A percentile compares a stretch with the other conserved stretches of the same genome.
Evolutionary conservation across 2,113 vertebrate genomes (phyloP).

Genomic region (Melierax canorus): DNA sequence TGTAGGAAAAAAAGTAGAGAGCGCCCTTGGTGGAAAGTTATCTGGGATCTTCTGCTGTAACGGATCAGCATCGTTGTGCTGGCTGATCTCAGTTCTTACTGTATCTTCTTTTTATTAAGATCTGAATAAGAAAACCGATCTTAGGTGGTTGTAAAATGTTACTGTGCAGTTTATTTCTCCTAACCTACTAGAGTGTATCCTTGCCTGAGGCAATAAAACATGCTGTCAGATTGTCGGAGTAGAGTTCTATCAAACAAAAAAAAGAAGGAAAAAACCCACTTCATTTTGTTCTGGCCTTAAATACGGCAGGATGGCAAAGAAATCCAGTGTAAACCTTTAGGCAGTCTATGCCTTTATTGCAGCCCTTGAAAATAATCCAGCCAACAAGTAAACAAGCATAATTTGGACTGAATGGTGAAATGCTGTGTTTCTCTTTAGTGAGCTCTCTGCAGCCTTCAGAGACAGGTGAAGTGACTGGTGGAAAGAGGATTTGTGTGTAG

Average conservation of each 20-base stretch:
- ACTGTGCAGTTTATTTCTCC: background rate
- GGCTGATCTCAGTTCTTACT: background rate
- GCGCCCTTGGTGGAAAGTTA: background rate
- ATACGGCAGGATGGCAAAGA: background rate
- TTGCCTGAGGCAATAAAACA: background rate
- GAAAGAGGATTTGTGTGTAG: background rate
- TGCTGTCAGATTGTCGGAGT: background rate
- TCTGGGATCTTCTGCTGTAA: background rate
- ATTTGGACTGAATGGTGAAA: slow-evolving; percentile 6
- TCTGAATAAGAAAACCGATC: background rate
- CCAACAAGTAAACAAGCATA: background rate
- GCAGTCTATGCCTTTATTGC: background rate
- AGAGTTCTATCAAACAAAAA: background rate
- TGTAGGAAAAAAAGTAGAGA: background rate
- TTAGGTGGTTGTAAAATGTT: background rate
- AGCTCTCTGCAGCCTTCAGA: background rate
- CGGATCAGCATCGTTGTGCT: background rate
- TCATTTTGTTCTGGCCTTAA: background rate
- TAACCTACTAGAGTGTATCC: background rate
- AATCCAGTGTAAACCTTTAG: background rate
- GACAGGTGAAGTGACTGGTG: background rate
- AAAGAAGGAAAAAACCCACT: background rate
- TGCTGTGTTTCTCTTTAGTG: background rate
- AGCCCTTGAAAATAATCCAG: background rate
- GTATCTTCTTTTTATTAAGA: background rate